Evolutionary conservation across 2,113 vertebrate species (phyloP), one percentile per base, ranked within the genome.

Genomic region (Rhea americana): DNA sequence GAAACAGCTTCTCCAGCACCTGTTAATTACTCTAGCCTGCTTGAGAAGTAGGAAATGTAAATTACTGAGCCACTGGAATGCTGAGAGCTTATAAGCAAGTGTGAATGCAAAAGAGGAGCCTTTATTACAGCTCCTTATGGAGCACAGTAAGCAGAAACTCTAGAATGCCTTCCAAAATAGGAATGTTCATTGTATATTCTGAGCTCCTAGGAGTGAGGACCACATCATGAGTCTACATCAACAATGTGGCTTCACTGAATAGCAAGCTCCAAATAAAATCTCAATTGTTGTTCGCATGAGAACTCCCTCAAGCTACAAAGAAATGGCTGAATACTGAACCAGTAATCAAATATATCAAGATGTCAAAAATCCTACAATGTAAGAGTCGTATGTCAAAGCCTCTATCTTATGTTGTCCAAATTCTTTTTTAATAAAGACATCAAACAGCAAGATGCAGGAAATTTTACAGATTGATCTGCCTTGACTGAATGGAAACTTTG

Each of bases 371-470:
- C n/a, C 77, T 50, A 14, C 41, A 56, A 19, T 24, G 45, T 1
- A 65, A 18, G 18, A 73, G n/a, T 9, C 59, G 51, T 56, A 28
- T 2, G 63, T 7, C 68, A 79, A 53, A 70, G 32, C 58, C 71
- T 35, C 65, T 67, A 13, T 7, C 77, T 43, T 83, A 48, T 26
- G 50, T 41, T 81, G 39, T 75, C 61, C 77, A 72, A 91, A 73
- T 35, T 55, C 19, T 25, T 32, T 53, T 95, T 95, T 93, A 96
- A 95, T 89, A 82, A 86, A 74, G 78, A 88, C 22, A 77, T 7
- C 82, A 88, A 82, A 48, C 55, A 61, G 37, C 53, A 62, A 9
- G 80, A 80, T 45, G 65, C 1, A 5, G 56, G 50, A 45, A 87
- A 51, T 5, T 56, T 94, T 82, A 96, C 70, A 86, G 48, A 66